phyloP scores from a whole-genome alignment of 2,113 vertebrate genomes.

The Pteruthius melanotis region DNA sequence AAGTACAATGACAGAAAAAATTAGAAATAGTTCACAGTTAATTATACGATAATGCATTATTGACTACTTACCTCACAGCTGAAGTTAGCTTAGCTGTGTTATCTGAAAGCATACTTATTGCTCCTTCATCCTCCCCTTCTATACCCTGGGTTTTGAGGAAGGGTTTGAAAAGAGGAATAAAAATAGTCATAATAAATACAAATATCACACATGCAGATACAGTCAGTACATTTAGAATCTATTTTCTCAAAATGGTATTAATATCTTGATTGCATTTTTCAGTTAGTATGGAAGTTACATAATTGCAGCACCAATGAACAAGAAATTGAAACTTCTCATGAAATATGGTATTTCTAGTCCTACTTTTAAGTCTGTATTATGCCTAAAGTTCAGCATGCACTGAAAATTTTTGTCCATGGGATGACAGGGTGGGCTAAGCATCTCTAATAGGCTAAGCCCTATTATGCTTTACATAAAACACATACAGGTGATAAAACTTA shows the following conservation, averaged over 20 bases:
- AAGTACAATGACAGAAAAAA: neutral
- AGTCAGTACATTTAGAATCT: neutral
- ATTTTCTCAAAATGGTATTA: neutral
- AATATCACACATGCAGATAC: neutral
- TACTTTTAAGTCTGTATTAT: neutral
- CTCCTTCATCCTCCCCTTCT: conserved; percentile 97
- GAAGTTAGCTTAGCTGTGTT: conserved; percentile 98
- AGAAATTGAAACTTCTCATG: neutral
- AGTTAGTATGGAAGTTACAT: neutral
- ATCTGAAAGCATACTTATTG: conserved; percentile 98
- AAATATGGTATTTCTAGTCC: neutral
- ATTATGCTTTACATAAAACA: neutral
- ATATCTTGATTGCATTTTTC: neutral
- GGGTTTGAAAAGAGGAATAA: neutral
- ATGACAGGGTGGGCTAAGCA: neutral
- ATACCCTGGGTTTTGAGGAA: conserved; percentile 79
- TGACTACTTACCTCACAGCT: conserved; percentile 86
- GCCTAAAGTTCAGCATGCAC: neutral
- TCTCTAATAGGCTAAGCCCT: neutral
- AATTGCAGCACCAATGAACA: neutral
- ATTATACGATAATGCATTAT: neutral
- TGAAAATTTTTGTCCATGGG: neutral
- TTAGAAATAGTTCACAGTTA: neutral
- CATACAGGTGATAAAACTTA: conserved; percentile 52
- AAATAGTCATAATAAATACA: neutral